A percentile compares a stretch with the other conserved stretches of the same genome.
These are phyloP conservation scores for Drosophila pullipes DNA, from an alignment of 2,888 invertebrate genomes.

Conservation along the genomic window DNA sequence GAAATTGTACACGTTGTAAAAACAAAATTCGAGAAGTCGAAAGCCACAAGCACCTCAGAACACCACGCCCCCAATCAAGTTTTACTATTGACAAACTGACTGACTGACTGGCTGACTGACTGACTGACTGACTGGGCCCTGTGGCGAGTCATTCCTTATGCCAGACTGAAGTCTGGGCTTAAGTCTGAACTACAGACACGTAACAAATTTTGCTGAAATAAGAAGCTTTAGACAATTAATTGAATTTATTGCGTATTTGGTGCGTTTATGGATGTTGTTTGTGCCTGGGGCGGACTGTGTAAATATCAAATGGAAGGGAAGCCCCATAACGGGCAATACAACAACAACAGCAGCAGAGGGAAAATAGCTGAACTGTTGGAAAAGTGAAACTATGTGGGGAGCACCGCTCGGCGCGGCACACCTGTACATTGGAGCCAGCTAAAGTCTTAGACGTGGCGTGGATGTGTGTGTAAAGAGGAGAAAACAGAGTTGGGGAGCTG, in stretches of 20 bases:
- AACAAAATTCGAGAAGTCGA: constrained; percentile 10
- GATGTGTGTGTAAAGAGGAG: not conserved
- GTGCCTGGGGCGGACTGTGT: constrained; percentile 12
- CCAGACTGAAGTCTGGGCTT: constrained; percentile 8
- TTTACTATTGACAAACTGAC: constrained; percentile 3
- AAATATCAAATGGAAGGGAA: constrained; percentile 47
- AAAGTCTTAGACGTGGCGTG: constrained; percentile 12
- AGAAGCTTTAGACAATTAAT: constrained; percentile 73
- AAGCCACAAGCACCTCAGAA: constrained; percentile 41
- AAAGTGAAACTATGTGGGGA: constrained; percentile 44
- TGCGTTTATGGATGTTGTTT: constrained; percentile 43
- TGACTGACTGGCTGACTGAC: constrained; percentile 4
- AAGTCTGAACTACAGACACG: constrained; percentile 10
- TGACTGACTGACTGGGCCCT: constrained; percentile 1
- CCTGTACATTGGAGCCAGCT: constrained; percentile 45
- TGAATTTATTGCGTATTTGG: constrained; percentile 74
- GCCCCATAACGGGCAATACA: constrained; percentile 35
- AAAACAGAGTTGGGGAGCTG: not conserved
- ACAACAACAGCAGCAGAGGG: not conserved
- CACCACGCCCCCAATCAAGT: not conserved
- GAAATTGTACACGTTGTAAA: constrained; percentile 50
- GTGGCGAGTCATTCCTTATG: not conserved
- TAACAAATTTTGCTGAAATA: constrained; percentile 68
- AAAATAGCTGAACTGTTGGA: constrained; percentile 2
- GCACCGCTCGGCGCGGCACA: constrained; percentile 19